Conservation (phyloP, 2,113 vertebrate genomes). For the Anguilla rostrata region DNA sequence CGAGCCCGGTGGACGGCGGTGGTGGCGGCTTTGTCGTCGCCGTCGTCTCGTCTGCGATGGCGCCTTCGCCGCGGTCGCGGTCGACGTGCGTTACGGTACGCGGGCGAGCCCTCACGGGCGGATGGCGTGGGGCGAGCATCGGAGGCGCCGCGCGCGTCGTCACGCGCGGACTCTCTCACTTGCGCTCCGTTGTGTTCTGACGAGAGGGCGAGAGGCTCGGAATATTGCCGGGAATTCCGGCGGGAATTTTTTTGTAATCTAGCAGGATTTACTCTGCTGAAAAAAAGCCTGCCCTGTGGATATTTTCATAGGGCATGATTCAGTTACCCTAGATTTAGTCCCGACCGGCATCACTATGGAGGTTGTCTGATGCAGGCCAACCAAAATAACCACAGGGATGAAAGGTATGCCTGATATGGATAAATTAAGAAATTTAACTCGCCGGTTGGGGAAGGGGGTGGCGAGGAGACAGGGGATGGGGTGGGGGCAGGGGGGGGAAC, state of each 20-base stretch:
- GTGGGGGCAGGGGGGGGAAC: neutral
- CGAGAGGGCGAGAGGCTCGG: neutral
- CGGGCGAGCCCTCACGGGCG: no score
- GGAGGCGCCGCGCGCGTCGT: no score
- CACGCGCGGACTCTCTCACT: no score
- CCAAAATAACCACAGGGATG: neutral
- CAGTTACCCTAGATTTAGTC: neutral
- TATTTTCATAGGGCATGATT: neutral
- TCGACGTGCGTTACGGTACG: no score
- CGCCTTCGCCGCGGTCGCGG: neutral
- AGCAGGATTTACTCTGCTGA: neutral
- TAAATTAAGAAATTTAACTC: neutral
- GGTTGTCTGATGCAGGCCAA: neutral
- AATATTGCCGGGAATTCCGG: neutral
- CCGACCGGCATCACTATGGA: neutral
- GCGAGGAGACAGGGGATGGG: neutral
- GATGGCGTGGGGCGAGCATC: neutral
- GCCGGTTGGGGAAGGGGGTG: neutral
- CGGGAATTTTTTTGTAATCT: neutral
- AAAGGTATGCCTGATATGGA: neutral
- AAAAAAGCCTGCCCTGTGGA: neutral
- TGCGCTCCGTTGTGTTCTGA: neutral
- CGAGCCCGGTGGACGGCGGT: neutral
- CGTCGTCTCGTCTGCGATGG: neutral
- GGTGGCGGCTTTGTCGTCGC: neutral